Evolutionary conservation across 2,888 invertebrate species (phyloP).

Genomic region (Heliconius charithonia): DNA sequence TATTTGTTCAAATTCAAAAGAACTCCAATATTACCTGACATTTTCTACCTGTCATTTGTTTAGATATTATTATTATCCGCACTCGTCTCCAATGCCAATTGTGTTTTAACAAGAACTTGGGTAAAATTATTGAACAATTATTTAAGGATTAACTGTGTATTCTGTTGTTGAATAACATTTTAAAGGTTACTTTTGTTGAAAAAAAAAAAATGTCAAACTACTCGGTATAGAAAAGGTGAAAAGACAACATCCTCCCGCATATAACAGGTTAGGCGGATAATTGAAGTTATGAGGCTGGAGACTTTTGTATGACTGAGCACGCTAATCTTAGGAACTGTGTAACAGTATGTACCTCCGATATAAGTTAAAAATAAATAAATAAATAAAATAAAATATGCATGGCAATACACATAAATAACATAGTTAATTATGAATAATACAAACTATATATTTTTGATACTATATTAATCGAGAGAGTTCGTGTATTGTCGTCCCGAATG

Average conservation of each 20-base stretch:
- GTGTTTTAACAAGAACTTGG: neutral
- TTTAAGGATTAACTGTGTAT: neutral
- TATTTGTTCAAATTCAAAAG: constrained; percentile 14
- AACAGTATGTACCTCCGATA: no score
- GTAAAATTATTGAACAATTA: constrained; percentile 10
- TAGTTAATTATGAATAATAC: no score
- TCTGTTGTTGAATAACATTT: neutral
- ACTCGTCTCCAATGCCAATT: neutral
- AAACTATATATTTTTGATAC: no score
- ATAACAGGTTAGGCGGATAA: neutral
- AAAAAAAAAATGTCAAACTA: neutral
- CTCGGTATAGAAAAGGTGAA: neutral
- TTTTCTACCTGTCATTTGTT: constrained; percentile 11
- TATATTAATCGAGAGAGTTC: no score
- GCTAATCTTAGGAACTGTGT: no score
- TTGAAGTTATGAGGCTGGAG: no score
- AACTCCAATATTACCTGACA: constrained; percentile 18
- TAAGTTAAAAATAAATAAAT: no score
- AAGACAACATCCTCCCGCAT: neutral
- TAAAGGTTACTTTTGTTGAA: neutral
- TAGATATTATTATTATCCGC: neutral
- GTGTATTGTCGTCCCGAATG: no score
- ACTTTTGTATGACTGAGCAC: no score
- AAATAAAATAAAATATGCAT: no score
- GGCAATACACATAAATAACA: no score